Evolutionary conservation across 1,140 invertebrate genomes (phyloP).

Genomic region (Hyles euphorbiae): DNA sequence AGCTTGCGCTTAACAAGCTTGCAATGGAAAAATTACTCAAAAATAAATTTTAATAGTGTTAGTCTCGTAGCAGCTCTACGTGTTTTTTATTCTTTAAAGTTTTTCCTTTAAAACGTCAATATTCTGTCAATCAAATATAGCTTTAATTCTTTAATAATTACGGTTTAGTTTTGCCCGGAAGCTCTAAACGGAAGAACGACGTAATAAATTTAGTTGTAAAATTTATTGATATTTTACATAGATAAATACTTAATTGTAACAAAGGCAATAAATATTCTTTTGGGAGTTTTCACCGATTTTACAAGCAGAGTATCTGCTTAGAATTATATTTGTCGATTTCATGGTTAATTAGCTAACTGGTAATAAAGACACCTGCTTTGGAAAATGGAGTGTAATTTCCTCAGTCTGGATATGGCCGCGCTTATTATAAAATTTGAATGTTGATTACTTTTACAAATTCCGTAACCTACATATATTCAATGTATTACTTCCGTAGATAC

Average conservation of each 20-base stretch:
- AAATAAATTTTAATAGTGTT: too few relatives aligned
- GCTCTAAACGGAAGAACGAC: neutral
- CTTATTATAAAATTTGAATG: slow-evolving; percentile 5
- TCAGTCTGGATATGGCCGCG: slow-evolving; percentile 1
- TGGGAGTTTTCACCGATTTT: slow-evolving; percentile 1
- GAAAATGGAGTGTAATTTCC: slow-evolving; percentile 1
- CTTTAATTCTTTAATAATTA: neutral
- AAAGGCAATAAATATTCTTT: neutral
- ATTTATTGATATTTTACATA: slow-evolving; percentile 3
- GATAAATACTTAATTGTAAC: slow-evolving; percentile 3
- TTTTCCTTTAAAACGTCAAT: neutral
- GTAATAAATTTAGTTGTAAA: neutral
- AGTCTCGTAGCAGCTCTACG: neutral
- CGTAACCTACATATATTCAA: neutral
- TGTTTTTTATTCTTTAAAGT: neutral
- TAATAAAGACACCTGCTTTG: slow-evolving; percentile 4
- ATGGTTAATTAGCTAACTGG: slow-evolving; percentile 5
- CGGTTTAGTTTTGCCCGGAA: neutral
- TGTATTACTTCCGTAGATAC: too few relatives aligned
- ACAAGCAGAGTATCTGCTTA: neutral
- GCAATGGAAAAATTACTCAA: too few relatives aligned
- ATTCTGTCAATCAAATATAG: too few relatives aligned
- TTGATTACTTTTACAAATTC: slow-evolving; percentile 5
- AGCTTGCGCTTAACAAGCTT: too few relatives aligned
- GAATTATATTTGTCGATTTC: slow-evolving; percentile 1